These are phyloP conservation scores for Nipponia nippon DNA, from an alignment of 2,113 vertebrate species.

Conservation along the genomic window DNA sequence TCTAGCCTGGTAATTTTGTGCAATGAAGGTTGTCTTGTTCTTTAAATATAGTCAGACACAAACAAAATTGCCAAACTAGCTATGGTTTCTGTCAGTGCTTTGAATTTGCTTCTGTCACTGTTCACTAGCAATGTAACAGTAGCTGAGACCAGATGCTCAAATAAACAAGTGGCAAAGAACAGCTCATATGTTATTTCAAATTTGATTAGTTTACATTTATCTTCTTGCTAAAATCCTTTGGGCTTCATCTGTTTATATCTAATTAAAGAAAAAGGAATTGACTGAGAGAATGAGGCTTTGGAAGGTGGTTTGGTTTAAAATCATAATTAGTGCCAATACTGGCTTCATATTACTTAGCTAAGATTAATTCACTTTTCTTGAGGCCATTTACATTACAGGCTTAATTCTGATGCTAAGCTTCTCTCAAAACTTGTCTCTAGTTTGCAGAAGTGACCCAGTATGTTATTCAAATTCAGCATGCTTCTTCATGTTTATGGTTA, in stretches of 20 bases:
- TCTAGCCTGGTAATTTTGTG: background rate
- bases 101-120: background rate
- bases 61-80: background rate
- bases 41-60: background rate
- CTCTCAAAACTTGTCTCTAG: background rate
- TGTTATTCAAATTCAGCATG: background rate
- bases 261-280: background rate
- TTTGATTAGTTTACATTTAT: slow-evolving; percentile 1
- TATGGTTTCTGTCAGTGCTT: background rate
- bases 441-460: background rate
- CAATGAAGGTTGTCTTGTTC: background rate
- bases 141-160: slow-evolving; percentile 13
- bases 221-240: slow-evolving; percentile 5
- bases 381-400: background rate
- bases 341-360: background rate
- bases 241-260: background rate
- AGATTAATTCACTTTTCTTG: background rate
- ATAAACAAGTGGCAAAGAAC: background rate
- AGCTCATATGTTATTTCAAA: background rate
- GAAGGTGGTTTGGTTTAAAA: background rate
- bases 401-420: background rate
- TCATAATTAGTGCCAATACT: background rate
- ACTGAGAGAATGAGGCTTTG: background rate
- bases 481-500: background rate
- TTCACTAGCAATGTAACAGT: background rate